Conservation (phyloP, 2,888 invertebrate species). For the Brachylomia viminalis region DNA sequence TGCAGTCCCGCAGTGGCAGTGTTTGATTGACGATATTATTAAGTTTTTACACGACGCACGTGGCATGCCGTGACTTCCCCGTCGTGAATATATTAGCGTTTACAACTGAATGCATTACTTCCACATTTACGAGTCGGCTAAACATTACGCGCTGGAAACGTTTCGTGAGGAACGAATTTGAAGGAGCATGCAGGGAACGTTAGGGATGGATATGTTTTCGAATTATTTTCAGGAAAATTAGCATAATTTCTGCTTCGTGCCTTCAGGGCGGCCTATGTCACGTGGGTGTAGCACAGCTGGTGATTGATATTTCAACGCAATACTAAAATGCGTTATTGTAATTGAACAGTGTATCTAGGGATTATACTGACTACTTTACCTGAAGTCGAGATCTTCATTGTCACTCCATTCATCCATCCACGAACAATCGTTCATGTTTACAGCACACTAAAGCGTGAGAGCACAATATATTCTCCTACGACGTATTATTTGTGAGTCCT, state of each 20-base stretch:
- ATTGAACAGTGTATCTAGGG: not conserved
- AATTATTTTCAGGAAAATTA: conserved; percentile 23
- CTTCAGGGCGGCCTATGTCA: not conserved
- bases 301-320: conserved; percentile 1
- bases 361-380: conserved; percentile 23
- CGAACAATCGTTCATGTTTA: conserved; percentile 29
- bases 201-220: not conserved
- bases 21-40: conserved; percentile 40
- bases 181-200: conserved; percentile 20
- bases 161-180: conserved; percentile 31
- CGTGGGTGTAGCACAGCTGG: not conserved
- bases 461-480: not conserved
- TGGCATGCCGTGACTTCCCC: conserved; percentile 71
- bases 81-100: conserved; percentile 62
- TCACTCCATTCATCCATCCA: conserved; percentile 61
- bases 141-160: conserved; percentile 24
- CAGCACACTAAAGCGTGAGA: conserved; percentile 5
- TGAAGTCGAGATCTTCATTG: conserved; percentile 56
- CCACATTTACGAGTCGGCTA: conserved; percentile 31
- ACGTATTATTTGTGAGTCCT: conserved; percentile 7
- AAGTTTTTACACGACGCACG: conserved; percentile 50
- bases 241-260: conserved; percentile 38
- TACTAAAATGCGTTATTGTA: not conserved
- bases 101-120: conserved; percentile 52
- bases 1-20: conserved; percentile 21